Base-by-base conservation (phyloP, 2,113 vertebrate genomes). In the Hyperopisus bebe region DNA sequence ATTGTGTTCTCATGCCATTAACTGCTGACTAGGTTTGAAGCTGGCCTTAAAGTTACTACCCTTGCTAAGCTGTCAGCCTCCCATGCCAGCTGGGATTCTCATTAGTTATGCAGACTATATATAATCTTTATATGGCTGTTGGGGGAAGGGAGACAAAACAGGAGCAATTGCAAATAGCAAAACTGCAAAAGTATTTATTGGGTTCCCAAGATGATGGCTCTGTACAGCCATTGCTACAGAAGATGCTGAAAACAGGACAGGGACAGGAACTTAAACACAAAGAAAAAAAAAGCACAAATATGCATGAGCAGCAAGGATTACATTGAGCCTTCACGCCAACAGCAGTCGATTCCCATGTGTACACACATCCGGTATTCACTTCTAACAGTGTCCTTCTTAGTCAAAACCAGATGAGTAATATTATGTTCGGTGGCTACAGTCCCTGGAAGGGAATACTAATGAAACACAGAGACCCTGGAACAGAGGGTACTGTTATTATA, bases 191-290 rank as follows among this genome's bases (percentile, higher is more conserved):
- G 44, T 42, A n/a, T 90, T 88, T 90, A 93, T 93, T 94, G 39
- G 46, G 21, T 53, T 83, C 91, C 83, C 91, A 92, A 92, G 90
- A 92, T 94, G 55, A 39, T 53, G 62, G 51, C 55, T 19, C 19
- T 90, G 51, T 91, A 53, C 62, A 93, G 91, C 42, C 7, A 66
- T 90, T 91, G 17, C 50, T 82, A 53, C 35, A 89, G 13, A 83
- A 82, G 27, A 62, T 46, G 39, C 8, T 48, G 88, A 74, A 53
- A 83, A 51, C 53, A 42, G 77, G 74, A 89, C 90, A 9, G 7
- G 80, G 39, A 44, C 5, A 89, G 88, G 42, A 90, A 86, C 84
- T 89, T 89, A 91, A 58, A 94, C 90, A 94, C 90, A 91, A 89
- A 24, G 51, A 42, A 88, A 62, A 89, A 84, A 83, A 77, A 44